Percentiles rank a stretch among this genome's conserved stretches.
phyloP scores from a whole-genome alignment of 2,888 invertebrate species.

The Apantesis nais region DNA sequence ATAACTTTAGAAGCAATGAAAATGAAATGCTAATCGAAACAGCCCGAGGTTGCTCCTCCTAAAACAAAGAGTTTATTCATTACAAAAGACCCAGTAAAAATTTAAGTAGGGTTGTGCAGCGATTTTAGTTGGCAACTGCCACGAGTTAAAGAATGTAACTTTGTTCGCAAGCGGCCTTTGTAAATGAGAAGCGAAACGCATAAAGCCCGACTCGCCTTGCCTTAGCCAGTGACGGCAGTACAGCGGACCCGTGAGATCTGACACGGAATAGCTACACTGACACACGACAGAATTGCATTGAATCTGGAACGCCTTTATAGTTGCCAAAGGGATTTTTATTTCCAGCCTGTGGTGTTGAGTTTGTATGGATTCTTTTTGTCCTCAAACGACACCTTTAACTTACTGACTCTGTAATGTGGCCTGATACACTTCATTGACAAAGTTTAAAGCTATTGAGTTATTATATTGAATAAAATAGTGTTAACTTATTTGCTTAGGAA shows the following conservation, averaged over 20 bases:
- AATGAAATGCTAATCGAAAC: conserved; percentile 49
- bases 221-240: neutral
- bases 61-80: conserved; percentile 59
- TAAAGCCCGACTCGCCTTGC: conserved; percentile 36
- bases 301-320: conserved; percentile 52
- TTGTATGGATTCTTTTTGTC: conserved; percentile 25
- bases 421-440: neutral
- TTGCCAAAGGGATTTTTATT: conserved; percentile 43
- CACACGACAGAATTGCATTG: conserved; percentile 57
- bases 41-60: conserved; percentile 40
- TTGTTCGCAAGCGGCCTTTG: conserved; percentile 53
- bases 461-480: conserved; percentile 42
- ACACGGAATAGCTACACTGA: conserved; percentile 51
- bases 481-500: conserved; percentile 43
- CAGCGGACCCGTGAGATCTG: conserved; percentile 48
- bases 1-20: conserved; percentile 44
- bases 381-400: conserved; percentile 28
- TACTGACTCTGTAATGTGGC: conserved; percentile 19
- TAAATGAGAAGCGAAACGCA: conserved; percentile 50
- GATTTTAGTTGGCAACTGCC: conserved; percentile 48
- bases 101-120: conserved; percentile 51
- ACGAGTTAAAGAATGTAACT: conserved; percentile 56
- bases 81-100: conserved; percentile 55
- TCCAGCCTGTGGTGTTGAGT: conserved; percentile 19
- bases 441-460: conserved; percentile 11